These are phyloP conservation scores for Lanistes nyassanus DNA, from an alignment of 1,140 invertebrate genomes.

Conservation along the genomic window DNA sequence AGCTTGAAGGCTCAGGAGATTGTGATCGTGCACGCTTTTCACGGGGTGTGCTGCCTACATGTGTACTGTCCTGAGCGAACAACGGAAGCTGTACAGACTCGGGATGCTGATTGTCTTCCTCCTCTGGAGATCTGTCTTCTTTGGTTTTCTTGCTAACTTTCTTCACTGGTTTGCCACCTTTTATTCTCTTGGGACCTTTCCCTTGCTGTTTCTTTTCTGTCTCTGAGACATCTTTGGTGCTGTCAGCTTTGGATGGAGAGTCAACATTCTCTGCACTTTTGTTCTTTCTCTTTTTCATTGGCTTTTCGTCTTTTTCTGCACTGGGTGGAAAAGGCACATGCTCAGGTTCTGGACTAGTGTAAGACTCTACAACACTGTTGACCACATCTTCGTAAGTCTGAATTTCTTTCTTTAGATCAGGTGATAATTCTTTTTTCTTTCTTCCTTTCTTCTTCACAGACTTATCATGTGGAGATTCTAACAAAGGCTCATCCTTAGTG, in stretches of 20 bases:
- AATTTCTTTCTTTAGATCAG: slow-evolving; percentile 36
- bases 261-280: slow-evolving; percentile 15
- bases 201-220: slow-evolving; percentile 27
- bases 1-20: background rate
- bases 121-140: slow-evolving; percentile 21
- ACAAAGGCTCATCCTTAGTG: background rate
- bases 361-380: slow-evolving; percentile 36
- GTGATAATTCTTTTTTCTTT: slow-evolving; percentile 36
- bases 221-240: slow-evolving; percentile 17
- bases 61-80: slow-evolving; percentile 61
- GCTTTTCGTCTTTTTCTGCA: slow-evolving; percentile 24
- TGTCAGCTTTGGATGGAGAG: background rate
- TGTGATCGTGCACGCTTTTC: slow-evolving; percentile 20
- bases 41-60: background rate
- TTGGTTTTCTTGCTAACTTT: slow-evolving; percentile 26
- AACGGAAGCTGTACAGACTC: background rate
- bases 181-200: slow-evolving; percentile 28
- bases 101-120: slow-evolving; percentile 65
- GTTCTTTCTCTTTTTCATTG: slow-evolving; percentile 30
- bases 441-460: slow-evolving; percentile 62
- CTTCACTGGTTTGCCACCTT: slow-evolving; percentile 18
- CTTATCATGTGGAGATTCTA: slow-evolving; percentile 20
- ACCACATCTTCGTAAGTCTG: slow-evolving; percentile 33
- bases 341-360: slow-evolving; percentile 21
- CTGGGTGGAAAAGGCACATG: slow-evolving; percentile 5